phyloP scores from a whole-genome alignment of 2,888 invertebrate genomes.

The Nomada ferruginata region DNA sequence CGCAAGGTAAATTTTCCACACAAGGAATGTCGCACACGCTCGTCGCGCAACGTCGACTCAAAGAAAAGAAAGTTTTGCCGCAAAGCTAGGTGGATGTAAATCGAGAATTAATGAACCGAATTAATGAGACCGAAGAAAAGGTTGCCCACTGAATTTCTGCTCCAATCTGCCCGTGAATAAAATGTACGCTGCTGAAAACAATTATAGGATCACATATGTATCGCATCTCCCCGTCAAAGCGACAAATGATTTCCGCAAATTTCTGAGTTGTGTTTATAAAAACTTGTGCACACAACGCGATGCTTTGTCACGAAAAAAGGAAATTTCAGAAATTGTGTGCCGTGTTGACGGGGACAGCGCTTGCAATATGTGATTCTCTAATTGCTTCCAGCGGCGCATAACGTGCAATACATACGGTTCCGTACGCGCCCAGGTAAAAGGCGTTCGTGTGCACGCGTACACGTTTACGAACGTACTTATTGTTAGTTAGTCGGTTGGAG shows the following conservation, averaged over 20 bases:
- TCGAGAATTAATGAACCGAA: conserved; percentile 41
- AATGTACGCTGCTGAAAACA: too few species aligned
- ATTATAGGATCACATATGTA: too few species aligned
- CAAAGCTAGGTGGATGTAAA: too few species aligned
- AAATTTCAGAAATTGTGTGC: too few species aligned
- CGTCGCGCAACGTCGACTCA: neutral
- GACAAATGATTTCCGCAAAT: too few species aligned
- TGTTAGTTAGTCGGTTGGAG: conserved; percentile 19
- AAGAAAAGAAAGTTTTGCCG: too few species aligned
- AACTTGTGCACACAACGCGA: too few species aligned
- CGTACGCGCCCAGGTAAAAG: conserved; percentile 39
- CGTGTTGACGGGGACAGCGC: conserved; percentile 14
- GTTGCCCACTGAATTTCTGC: conserved; percentile 44
- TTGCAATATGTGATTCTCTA: neutral
- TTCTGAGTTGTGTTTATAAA: too few species aligned
- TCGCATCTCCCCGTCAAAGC: too few species aligned
- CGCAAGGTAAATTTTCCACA: conserved; percentile 23
- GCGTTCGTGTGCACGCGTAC: conserved; percentile 18
- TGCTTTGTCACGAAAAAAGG: too few species aligned
- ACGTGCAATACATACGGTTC: neutral
- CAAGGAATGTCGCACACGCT: neutral
- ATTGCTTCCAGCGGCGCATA: too few species aligned
- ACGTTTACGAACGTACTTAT: conserved; percentile 25
- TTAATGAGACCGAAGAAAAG: conserved; percentile 35
- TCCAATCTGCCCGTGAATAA: too few species aligned